Percentiles rank a stretch among this genome's conserved stretches.
These are phyloP conservation scores for Pygoscelis adeliae DNA, from an alignment of 2,113 vertebrate species.

Conservation along the genomic window DNA sequence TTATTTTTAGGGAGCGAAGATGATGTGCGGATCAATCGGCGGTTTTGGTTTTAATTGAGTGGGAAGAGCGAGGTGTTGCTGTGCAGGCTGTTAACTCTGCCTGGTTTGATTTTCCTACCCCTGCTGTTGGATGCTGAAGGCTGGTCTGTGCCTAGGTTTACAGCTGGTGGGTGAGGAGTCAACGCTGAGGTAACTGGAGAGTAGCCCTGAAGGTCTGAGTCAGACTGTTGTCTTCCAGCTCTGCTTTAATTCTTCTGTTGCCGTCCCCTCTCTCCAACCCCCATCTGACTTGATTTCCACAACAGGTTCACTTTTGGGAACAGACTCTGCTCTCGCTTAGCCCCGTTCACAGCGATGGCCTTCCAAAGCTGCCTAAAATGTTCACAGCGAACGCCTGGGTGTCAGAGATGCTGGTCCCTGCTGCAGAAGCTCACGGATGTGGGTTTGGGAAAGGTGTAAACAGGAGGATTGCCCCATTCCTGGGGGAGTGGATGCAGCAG, in stretches of 20 bases:
- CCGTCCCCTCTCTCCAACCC: not conserved
- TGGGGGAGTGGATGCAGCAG: not conserved
- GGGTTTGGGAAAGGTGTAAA: not conserved
- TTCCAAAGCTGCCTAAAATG: not conserved
- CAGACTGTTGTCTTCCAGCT: not conserved
- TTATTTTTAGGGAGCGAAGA: not conserved
- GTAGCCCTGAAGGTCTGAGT: not conserved
- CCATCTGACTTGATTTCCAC: not conserved
- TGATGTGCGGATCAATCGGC: rapidly evolving
- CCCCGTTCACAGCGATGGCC: not conserved
- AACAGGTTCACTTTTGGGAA: not conserved
- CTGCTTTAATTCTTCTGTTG: not conserved
- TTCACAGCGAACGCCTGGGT: not conserved
- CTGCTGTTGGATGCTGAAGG: not conserved
- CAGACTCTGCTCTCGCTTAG: not conserved
- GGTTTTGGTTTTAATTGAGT: not conserved
- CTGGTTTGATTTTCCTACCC: not conserved
- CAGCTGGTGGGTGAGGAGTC: not conserved
- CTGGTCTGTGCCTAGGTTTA: rapidly evolving
- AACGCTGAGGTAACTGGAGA: not conserved
- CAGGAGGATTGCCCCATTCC: not conserved
- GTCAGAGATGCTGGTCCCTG: not conserved
- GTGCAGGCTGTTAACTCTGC: not conserved
- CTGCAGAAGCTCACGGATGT: not conserved
- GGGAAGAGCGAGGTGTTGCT: not conserved